Percentiles rank a stretch among this genome's conserved stretches.
These are phyloP conservation scores for Trichacis sp. DNA, from an alignment of 2,888 invertebrate species.

Conservation along the genomic window DNA sequence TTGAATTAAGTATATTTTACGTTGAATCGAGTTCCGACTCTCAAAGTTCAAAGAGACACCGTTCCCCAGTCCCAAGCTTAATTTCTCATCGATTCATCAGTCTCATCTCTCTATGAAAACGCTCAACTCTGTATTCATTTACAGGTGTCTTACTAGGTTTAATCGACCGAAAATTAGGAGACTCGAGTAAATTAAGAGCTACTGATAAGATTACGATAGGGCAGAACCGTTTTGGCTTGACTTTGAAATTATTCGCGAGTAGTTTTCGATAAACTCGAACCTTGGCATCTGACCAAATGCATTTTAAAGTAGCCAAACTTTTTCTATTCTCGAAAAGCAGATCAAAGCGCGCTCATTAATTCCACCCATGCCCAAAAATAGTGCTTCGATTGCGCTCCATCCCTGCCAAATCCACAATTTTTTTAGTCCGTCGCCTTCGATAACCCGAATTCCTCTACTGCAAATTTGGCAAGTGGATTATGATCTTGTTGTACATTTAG, in stretches of 20 bases:
- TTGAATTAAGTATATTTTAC: constrained; percentile 26
- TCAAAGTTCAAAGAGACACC: constrained; percentile 25
- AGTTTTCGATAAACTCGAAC: no score
- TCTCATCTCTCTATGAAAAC: constrained; percentile 1
- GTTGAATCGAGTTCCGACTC: constrained; percentile 24
- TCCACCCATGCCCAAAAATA: no score
- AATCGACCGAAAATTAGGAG: no score
- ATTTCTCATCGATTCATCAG: constrained; percentile 33
- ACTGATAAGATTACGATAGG: no score
- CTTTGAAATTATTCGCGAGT: not conserved
- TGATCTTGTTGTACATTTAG: constrained; percentile 21
- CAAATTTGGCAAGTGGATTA: constrained; percentile 29
- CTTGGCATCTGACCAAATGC: not conserved
- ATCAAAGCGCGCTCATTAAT: no score
- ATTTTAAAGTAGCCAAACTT: not conserved
- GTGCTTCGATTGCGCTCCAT: no score
- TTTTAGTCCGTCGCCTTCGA: not conserved
- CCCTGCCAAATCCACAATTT: not conserved
- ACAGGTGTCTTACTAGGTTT: no score
- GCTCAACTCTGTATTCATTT: no score
- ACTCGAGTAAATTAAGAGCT: no score
- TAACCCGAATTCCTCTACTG: not conserved
- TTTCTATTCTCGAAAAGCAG: not conserved
- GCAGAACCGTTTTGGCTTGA: no score
- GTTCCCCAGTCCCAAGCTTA: constrained; percentile 27